A percentile compares a stretch with the other conserved stretches of the same genome.
Conservation (phyloP, 2,797 vertebrate species). For the Pipistrellus pygmaeus region DNA sequence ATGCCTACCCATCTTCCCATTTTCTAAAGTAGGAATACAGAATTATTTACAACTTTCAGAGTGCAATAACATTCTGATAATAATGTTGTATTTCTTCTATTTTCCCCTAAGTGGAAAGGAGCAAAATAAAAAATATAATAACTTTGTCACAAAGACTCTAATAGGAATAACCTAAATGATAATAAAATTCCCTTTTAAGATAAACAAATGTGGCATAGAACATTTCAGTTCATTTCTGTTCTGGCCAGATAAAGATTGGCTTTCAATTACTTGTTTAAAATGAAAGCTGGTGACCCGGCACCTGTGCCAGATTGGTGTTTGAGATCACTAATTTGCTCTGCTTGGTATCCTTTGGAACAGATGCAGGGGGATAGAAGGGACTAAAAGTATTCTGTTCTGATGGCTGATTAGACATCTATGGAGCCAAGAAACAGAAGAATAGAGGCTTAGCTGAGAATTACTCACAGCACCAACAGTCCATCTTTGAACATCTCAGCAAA, state of each 20-base stretch:
- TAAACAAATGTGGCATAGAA: constrained; percentile 7
- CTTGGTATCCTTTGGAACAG: constrained; percentile 80
- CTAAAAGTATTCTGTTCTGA: constrained; percentile 82
- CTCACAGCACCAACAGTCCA: neutral
- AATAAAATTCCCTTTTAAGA: constrained; percentile 42
- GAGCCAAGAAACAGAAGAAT: constrained; percentile 4
- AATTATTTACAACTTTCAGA: constrained; percentile 73
- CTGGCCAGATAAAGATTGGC: constrained; percentile 48
- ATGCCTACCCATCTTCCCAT: neutral
- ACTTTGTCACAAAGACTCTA: neutral
- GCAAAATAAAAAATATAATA: constrained; percentile 32
- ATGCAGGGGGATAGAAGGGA: constrained; percentile 79
- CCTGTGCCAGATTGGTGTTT: constrained; percentile 74
- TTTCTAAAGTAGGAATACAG: constrained; percentile 45
- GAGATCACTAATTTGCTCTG: constrained; percentile 83
- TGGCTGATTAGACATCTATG: constrained; percentile 74
- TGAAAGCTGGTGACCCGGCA: constrained; percentile 79
- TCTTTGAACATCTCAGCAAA: neutral
- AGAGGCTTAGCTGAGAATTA: neutral
- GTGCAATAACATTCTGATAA: constrained; percentile 50
- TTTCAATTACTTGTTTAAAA: constrained; percentile 82
- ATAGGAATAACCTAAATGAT: constrained; percentile 5
- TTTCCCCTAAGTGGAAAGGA: neutral
- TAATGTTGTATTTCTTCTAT: constrained; percentile 55
- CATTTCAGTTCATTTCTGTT: constrained; percentile 60